Percentiles rank a stretch among this genome's conserved stretches.
Conservation (phyloP, 2,113 vertebrate species). For the Telmatochromis bifrenatus region DNA sequence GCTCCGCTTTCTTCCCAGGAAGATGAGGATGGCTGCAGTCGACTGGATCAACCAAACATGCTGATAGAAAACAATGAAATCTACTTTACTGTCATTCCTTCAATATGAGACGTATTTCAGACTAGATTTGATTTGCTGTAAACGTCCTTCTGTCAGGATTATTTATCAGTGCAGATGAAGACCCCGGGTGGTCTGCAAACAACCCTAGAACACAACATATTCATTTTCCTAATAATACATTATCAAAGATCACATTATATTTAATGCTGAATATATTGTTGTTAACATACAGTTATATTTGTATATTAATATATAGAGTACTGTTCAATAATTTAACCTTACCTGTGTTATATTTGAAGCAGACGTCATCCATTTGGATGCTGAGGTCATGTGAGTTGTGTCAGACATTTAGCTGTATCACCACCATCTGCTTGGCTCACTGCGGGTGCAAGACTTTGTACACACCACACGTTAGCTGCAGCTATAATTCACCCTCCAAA, state of each 20-base stretch:
- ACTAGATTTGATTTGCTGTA: neutral
- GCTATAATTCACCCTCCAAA: neutral
- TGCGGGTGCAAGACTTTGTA: neutral
- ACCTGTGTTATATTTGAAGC: neutral
- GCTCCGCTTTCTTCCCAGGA: neutral
- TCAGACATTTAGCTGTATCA: neutral
- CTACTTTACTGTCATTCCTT: neutral
- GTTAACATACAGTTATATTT: neutral
- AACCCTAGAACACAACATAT: neutral
- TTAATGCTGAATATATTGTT: neutral
- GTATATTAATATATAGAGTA: neutral
- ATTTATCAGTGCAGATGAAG: neutral
- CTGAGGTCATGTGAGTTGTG: neutral
- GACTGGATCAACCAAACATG: neutral
- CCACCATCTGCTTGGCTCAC: neutral
- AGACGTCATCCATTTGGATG: neutral
- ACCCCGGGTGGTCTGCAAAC: fast-evolving
- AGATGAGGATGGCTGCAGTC: neutral
- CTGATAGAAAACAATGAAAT: neutral
- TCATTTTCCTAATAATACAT: neutral
- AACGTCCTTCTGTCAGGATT: neutral
- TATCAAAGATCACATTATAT: neutral
- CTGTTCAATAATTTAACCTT: neutral
- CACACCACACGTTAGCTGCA: neutral
- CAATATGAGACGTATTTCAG: neutral